Evolutionary conservation across 1,140 invertebrate species (phyloP).

Genomic region (Eufriesea mexicana): DNA sequence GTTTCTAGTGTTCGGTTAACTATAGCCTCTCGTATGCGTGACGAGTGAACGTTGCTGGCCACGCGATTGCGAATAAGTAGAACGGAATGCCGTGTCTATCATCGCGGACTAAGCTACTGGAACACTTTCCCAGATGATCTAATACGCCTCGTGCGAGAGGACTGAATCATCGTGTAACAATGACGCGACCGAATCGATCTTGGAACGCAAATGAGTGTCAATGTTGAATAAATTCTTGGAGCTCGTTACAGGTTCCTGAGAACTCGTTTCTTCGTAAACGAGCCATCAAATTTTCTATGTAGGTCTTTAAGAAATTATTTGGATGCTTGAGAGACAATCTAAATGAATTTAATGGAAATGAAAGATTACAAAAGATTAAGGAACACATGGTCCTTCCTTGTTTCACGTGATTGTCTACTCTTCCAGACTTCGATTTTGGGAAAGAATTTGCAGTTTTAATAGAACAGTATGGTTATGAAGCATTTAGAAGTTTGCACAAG

Average conservation of each 20-base stretch:
- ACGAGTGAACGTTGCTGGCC: neutral
- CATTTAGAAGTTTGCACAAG: too few relatives aligned
- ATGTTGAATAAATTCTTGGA: neutral
- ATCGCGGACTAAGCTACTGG: neutral
- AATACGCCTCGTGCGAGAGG: constrained; percentile 1
- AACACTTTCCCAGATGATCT: constrained; percentile 36
- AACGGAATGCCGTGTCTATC: constrained; percentile 42
- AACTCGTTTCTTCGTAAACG: too few relatives aligned
- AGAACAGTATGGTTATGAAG: too few relatives aligned
- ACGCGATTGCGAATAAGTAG: constrained; percentile 19
- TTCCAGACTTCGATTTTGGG: too few relatives aligned
- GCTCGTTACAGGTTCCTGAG: neutral
- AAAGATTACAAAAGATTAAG: too few relatives aligned
- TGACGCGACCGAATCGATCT: neutral
- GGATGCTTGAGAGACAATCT: too few relatives aligned
- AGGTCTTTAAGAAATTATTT: too few relatives aligned
- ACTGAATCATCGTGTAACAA: neutral
- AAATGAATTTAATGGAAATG: too few relatives aligned
- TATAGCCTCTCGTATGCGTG: neutral
- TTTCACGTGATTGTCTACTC: too few relatives aligned
- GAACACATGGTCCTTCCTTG: too few relatives aligned
- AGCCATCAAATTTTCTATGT: too few relatives aligned
- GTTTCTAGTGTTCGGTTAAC: constrained; percentile 18
- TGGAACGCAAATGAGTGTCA: neutral
- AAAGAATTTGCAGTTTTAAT: too few relatives aligned